phyloP scores from a whole-genome alignment of 2,797 vertebrate species.

The Meda fulgida region DNA sequence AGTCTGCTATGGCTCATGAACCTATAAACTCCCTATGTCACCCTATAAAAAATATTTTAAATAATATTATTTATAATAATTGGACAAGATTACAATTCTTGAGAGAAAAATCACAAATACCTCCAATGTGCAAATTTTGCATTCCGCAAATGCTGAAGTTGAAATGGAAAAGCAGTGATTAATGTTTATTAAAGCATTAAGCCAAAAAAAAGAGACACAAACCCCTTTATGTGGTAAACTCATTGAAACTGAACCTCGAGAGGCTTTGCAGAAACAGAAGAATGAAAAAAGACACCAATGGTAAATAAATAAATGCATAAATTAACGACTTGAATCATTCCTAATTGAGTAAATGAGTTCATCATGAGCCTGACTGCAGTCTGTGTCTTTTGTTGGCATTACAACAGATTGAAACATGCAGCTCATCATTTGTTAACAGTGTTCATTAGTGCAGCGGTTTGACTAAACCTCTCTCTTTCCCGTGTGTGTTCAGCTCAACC shows the following conservation, averaged over 20 bases:
- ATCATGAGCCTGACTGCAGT: neutral
- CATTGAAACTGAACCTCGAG: neutral
- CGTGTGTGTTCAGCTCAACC: conserved; percentile 83
- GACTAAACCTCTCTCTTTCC: conserved; percentile 1
- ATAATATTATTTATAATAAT: neutral
- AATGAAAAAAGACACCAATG: neutral
- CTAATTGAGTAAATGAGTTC: neutral
- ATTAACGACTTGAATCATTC: neutral
- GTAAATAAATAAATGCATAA: neutral
- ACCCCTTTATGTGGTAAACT: neutral
- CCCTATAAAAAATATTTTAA: neutral
- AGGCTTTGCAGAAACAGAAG: neutral
- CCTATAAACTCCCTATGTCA: neutral
- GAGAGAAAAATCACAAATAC: neutral
- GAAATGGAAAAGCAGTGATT: neutral
- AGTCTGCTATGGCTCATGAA: neutral
- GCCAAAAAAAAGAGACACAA: no score
- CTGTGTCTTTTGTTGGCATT: neutral
- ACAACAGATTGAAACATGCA: neutral
- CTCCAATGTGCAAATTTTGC: neutral
- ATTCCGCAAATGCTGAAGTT: neutral
- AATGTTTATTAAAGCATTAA: neutral
- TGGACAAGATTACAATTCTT: neutral
- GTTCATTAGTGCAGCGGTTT: neutral
- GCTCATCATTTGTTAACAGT: neutral